phyloP scores from a whole-genome alignment of 2,113 vertebrate species.

The Plecotus auritus region DNA sequence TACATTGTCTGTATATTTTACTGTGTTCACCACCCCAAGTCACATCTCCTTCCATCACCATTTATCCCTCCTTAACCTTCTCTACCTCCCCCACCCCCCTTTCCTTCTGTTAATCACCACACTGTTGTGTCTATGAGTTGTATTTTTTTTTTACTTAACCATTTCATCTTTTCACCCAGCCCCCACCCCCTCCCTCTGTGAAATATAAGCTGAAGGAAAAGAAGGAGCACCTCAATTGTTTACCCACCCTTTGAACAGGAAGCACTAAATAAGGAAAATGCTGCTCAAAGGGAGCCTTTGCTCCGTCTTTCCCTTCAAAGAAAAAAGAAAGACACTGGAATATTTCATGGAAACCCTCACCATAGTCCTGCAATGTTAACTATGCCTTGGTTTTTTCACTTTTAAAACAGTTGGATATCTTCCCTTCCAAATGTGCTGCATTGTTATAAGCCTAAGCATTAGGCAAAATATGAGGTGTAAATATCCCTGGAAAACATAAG shows the following conservation, averaged over 20 bases:
- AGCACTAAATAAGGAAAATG: background rate
- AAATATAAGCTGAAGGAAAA: background rate
- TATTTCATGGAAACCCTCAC: background rate
- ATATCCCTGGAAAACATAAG: background rate
- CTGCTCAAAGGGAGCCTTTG: background rate
- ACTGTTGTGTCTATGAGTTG: background rate
- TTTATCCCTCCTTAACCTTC: background rate
- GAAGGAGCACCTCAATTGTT: accelerated
- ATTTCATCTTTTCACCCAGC: background rate
- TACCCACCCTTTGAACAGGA: background rate
- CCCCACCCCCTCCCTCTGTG: background rate
- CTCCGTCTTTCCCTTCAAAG: background rate
- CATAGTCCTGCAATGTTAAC: background rate
- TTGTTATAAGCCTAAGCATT: background rate
- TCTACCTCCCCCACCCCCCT: background rate
- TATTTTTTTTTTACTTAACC: background rate
- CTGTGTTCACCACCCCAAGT: background rate
- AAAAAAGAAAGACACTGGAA: background rate
- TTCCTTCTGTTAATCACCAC: background rate
- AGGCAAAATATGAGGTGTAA: background rate
- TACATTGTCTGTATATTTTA: background rate
- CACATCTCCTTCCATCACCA: too few species aligned
- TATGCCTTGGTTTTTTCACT: background rate
- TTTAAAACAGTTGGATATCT: background rate
- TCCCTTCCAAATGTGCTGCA: background rate